Evolutionary conservation across 2,797 vertebrate genomes (phyloP), one percentile per base, ranked within the genome.

Genomic region (Hyperoplus immaculatus): DNA sequence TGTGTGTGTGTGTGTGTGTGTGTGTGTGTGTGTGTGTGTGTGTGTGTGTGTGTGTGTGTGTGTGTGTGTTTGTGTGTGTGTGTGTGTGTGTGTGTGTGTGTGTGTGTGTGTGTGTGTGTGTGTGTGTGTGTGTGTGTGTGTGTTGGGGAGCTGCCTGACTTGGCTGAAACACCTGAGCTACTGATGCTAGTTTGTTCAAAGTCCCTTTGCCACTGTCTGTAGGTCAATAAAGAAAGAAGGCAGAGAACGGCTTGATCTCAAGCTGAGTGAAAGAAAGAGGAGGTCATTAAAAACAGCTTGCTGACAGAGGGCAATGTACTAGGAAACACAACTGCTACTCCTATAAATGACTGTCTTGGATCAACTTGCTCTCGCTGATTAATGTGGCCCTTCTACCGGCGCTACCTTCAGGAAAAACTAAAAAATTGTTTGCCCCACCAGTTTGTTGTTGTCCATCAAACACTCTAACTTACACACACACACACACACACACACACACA

Each of bases 81-180:
- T 21, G 21, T 21, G 21, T 21, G 21, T 21, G 21, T 21, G 21
- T 21, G 21, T 21, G 21, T 21, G 21, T 21, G 21, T 21, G 21
- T 21, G 21, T 21, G 21, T 21, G 21, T 21, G 21, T 21, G 21
- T 21, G 61, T 46, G 64, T 81, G 56, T 8, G 55, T 29, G 14
- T 14, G 53, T 18, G 36, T 16, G 2, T 42, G 8, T 16, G 14
- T 12, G 45, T 8, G 61, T 66, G 9, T 43, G 42, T 66, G 47
- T 47, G 21, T 21, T n/a, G 15, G 8, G 8, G 9, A 53, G 18
- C 59, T 69, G 36, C 13, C 18, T 54, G 64, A 21, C n/a, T 66
- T 29, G 51, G 18, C 39, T 71, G 59, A 67, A 73, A 77, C 71
- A 88, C 76, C 72, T 79, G 76, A 13, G 69, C 65, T 69, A 38